These are phyloP conservation scores for Amblyjoppa fuscipennis DNA, from an alignment of 2,888 invertebrate genomes.

Conservation along the genomic window DNA sequence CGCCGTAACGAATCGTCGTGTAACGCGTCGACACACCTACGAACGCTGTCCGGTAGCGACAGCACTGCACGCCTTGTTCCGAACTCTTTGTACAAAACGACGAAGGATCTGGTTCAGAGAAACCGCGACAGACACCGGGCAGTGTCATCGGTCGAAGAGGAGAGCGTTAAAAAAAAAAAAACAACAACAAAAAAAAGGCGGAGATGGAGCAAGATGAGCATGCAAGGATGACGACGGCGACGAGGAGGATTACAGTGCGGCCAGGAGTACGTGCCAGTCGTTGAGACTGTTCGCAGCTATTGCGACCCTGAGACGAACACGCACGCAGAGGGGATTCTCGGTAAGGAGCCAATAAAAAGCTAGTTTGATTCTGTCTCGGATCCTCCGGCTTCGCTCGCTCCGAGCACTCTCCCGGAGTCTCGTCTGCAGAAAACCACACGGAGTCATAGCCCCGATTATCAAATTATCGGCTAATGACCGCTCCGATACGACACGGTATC, in stretches of 20 bases:
- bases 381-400: neutral
- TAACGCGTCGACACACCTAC: conserved; percentile 47
- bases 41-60: conserved; percentile 49
- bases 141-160: conserved; percentile 48
- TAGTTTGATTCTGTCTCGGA: conserved; percentile 10
- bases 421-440: neutral
- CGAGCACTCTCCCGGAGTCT: neutral
- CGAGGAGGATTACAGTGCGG: conserved; percentile 3
- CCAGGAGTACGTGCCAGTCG: conserved; percentile 16
- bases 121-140: conserved; percentile 51
- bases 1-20: conserved; percentile 51
- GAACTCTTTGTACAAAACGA: conserved; percentile 46
- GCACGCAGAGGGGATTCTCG: conserved; percentile 48
- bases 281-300: conserved; percentile 9
- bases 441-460: conserved; percentile 20
- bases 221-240: conserved; percentile 8
- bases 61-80: neutral
- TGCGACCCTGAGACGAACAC: conserved; percentile 14
- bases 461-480: conserved; percentile 21
- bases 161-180: conserved; percentile 29
- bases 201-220: conserved; percentile 28
- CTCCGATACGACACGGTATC: neutral
- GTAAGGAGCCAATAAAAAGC: conserved; percentile 20
- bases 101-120: conserved; percentile 57
- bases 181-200: conserved; percentile 49